Evolutionary conservation across 2,113 vertebrate species (phyloP).

Genomic region (Cettia cetti): DNA sequence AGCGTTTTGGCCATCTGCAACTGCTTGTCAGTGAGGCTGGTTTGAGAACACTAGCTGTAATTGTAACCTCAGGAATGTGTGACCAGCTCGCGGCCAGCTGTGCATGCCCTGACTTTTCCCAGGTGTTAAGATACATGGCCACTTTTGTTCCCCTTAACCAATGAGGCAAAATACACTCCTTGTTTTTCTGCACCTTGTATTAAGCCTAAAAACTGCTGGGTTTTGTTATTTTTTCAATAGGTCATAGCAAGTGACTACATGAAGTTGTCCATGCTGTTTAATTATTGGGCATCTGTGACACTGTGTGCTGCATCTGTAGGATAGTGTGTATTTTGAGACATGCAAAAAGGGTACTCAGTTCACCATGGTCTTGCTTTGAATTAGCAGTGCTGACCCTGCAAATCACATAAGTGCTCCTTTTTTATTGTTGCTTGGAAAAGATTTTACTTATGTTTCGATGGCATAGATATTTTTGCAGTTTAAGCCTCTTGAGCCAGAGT

Average conservation of each 20-base stretch:
- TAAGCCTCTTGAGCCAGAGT: neutral
- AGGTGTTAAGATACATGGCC: slow-evolving; percentile 79
- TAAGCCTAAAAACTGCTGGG: neutral
- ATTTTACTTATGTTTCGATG: neutral
- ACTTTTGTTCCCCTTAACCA: slow-evolving; percentile 70
- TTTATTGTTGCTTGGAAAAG: neutral
- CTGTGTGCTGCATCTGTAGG: neutral
- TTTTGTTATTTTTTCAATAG: slow-evolving; percentile 6
- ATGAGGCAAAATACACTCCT: slow-evolving; percentile 54
- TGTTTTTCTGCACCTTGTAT: slow-evolving; percentile 36
- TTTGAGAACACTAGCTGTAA: slow-evolving; percentile 83
- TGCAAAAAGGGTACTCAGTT: neutral
- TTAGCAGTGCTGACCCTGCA: neutral
- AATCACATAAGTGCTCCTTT: neutral
- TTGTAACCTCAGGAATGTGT: slow-evolving; percentile 87
- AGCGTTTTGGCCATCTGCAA: slow-evolving; percentile 80
- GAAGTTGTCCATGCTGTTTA: neutral
- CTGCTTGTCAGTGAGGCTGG: slow-evolving; percentile 80
- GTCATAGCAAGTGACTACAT: neutral
- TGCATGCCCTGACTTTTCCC: slow-evolving; percentile 75
- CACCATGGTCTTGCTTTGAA: neutral
- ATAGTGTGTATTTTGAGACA: neutral
- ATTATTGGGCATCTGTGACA: neutral
- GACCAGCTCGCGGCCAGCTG: slow-evolving; percentile 80
- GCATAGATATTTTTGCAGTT: neutral